A percentile compares a stretch with the other conserved stretches of the same genome.
Evolutionary conservation across 2,888 invertebrate species (phyloP).

Genomic region (Cheilosia vernalis): DNA sequence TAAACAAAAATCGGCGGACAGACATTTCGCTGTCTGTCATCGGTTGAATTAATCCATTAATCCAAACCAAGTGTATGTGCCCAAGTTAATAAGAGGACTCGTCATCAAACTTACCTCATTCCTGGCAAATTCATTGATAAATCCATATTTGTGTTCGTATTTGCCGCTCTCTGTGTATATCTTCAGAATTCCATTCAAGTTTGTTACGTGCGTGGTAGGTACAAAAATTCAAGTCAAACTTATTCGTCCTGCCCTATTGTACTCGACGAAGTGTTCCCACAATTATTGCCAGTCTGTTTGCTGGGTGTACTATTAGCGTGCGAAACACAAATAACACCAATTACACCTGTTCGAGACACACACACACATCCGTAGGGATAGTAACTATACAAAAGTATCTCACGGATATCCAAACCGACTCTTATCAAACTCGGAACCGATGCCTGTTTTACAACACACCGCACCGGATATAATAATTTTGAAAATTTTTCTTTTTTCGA

Average conservation of each 20-base stretch:
- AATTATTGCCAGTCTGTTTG: constrained; percentile 3
- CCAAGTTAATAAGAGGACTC: neutral
- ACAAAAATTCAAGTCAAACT: constrained; percentile 10
- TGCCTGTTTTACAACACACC: constrained; percentile 13
- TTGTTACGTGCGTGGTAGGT: neutral
- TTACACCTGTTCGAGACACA: constrained; percentile 49
- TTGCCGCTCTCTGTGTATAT: constrained; percentile 16
- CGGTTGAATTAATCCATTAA: neutral
- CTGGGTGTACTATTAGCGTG: constrained; percentile 53
- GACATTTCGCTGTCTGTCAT: neutral
- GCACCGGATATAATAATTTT: constrained; percentile 39
- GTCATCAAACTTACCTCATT: constrained; percentile 63
- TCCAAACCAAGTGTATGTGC: neutral
- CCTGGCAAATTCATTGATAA: constrained; percentile 68
- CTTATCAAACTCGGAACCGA: constrained; percentile 53
- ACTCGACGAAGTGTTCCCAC: constrained; percentile 12
- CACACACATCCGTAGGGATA: constrained; percentile 5
- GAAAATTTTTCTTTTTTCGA: neutral
- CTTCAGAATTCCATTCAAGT: constrained; percentile 59
- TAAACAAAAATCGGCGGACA: neutral
- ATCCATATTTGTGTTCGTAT: constrained; percentile 50
- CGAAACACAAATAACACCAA: constrained; percentile 63
- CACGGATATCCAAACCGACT: constrained; percentile 20
- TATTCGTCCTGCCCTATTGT: constrained; percentile 17
- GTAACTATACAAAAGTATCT: constrained; percentile 14